Evolutionary conservation across 2,888 invertebrate species (phyloP), one percentile per base, ranked within the genome.

Genomic region (Lissonota sp.): DNA sequence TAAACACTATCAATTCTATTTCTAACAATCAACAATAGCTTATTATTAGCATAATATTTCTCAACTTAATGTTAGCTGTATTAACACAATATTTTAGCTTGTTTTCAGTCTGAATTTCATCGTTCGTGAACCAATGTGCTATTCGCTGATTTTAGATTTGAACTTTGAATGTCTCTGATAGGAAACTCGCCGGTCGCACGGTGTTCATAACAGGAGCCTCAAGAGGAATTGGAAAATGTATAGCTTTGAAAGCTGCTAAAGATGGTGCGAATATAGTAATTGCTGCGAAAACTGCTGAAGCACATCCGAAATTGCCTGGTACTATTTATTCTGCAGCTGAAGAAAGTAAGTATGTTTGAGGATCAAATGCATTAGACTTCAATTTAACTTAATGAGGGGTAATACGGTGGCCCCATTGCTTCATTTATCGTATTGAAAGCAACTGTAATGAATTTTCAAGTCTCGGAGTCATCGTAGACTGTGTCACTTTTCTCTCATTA

Each of bases 161-260:
- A 62, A 62, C 51, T 51, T 42, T 55, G 5, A 37, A 58, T 64
- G n/a, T 75, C 79, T 86, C 71, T 73, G 87, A 81, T 85, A 95
- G 96, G 72, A 95, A 95, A 93, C 93, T 97, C 84, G 97, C 97
- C 84, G 99, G 99, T 1, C 96, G 96, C 85, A 99, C 99, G 1
- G 93, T 98, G 73, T 98, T 99, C 89, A 97, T 99, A 84, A 98
- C 99, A 40, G 99, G 99, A 58, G 99, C 98, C 12, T 98, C 98
- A 71, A 95, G 99, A 87, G 99, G 99, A 40, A 99, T 99, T 89
- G 99, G 99, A 0, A 97, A 98, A 93, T 97, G 96, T 12, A 99
- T 99, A 86, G 99, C 98, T 4, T 91, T 99, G 76, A 99, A 98
- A 93, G 97, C 97, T 1, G 98, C 99, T 0, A 95, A 94, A 92